Conservation (phyloP, 2,113 vertebrate species). For the Catharus bicknelli region DNA sequence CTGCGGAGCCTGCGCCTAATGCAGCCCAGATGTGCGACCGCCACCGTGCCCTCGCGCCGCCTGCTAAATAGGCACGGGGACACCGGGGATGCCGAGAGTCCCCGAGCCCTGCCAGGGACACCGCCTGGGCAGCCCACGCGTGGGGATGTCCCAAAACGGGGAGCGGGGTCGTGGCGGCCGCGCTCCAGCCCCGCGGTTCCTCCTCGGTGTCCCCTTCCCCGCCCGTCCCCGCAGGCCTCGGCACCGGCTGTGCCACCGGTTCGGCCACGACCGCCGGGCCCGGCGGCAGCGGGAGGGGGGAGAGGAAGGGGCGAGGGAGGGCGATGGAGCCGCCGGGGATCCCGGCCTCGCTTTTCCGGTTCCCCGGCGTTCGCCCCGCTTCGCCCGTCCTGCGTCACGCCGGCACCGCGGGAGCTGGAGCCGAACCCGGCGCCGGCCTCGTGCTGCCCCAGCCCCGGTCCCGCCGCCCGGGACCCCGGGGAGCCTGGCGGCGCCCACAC, state of each 20-base stretch:
- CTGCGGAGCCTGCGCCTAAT: conserved; percentile 38
- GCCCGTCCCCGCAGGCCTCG: neutral
- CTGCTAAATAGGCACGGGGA: neutral
- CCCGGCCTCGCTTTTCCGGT: conserved; percentile 50
- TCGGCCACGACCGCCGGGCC: neutral
- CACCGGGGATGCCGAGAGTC: neutral
- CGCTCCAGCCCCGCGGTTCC: rapidly evolving
- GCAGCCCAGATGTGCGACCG: conserved; percentile 49
- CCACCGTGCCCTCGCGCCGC: conserved; percentile 20
- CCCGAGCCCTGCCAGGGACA: neutral
- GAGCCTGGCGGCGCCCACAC: neutral
- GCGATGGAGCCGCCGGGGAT: neutral
- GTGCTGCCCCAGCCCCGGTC: neutral
- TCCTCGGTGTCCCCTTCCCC: neutral
- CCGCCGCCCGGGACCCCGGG: neutral
- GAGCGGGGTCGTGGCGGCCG: rapidly evolving
- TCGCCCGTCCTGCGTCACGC: conserved; percentile 14
- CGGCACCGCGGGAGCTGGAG: neutral
- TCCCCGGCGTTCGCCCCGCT: neutral
- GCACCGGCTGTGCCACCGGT: neutral
- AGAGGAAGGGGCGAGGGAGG: neutral
- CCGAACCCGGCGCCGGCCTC: neutral
- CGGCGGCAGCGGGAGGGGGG: neutral
- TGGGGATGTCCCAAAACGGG: rapidly evolving
- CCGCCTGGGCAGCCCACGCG: rapidly evolving